Evolutionary conservation across 2,797 vertebrate genomes (phyloP).

Genomic region (Poecilia gillii): DNA sequence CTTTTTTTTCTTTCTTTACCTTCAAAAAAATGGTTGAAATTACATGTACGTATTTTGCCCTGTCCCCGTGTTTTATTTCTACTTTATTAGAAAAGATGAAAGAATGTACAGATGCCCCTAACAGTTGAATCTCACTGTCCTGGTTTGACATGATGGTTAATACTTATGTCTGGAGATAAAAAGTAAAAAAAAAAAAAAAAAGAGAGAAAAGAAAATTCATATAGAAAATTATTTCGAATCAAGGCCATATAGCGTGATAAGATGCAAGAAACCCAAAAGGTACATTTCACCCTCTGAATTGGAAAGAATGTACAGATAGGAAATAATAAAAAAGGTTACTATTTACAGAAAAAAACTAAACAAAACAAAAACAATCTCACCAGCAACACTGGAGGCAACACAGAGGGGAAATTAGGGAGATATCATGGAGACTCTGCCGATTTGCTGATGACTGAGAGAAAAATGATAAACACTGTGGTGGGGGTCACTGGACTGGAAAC

Average conservation of each 20-base stretch:
- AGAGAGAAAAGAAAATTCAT: not conserved
- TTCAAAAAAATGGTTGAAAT: too few relatives aligned
- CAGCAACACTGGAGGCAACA: not conserved
- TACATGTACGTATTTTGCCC: too few relatives aligned
- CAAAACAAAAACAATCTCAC: not conserved
- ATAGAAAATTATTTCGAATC: not conserved
- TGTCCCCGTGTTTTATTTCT: too few relatives aligned
- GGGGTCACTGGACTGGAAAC: not conserved
- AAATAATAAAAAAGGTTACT: not conserved
- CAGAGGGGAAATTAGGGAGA: not conserved
- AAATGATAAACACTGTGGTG: not conserved
- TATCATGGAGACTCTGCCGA: not conserved
- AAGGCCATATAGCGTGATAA: not conserved
- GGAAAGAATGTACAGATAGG: not conserved
- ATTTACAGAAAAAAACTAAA: not conserved
- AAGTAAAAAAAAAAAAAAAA: not conserved
- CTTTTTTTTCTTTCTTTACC: not conserved
- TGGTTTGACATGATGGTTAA: not conserved
- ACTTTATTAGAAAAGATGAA: not conserved
- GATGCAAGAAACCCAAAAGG: not conserved
- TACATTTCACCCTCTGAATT: not conserved
- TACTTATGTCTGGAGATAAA: not conserved
- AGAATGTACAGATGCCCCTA: not conserved
- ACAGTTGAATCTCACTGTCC: not conserved
- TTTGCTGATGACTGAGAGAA: not conserved